Percentiles rank a stretch among this genome's conserved stretches.
phyloP scores from a whole-genome alignment of 2,797 vertebrate species.

The Halcyon badia region DNA sequence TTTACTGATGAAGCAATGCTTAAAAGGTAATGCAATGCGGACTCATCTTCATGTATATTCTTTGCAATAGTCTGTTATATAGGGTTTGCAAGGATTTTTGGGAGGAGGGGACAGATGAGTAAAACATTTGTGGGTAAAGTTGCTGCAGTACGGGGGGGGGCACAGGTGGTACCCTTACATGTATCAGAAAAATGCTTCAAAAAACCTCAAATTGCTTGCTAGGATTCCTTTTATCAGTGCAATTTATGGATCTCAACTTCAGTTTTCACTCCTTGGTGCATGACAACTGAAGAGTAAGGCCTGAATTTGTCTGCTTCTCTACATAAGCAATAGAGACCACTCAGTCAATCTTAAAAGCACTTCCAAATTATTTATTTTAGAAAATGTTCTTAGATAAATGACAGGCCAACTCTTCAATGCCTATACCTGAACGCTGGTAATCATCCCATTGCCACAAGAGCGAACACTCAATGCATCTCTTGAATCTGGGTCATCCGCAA shows the following conservation, averaged over 20 bases:
- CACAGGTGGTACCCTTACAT: background rate
- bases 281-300: background rate
- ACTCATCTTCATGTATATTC: fast-evolving
- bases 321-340: background rate
- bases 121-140: background rate
- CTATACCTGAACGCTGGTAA: background rate
- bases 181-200: background rate
- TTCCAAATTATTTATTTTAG: background rate
- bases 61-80: background rate
- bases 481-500: slow-evolving; percentile 50
- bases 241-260: background rate
- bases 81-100: background rate
- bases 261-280: background rate
- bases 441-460: background rate
- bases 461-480: background rate
- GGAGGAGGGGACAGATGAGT: fast-evolving
- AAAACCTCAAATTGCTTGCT: background rate
- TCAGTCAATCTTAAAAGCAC: background rate
- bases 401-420: background rate
- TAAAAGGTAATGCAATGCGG: background rate
- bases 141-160: background rate
- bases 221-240: background rate
- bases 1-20: background rate
- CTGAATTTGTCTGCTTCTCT: background rate
- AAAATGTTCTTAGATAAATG: background rate